Evolutionary conservation across 2,888 invertebrate species (phyloP), one percentile per base, ranked within the genome.

Genomic region (Drosophila macrothrix): DNA sequence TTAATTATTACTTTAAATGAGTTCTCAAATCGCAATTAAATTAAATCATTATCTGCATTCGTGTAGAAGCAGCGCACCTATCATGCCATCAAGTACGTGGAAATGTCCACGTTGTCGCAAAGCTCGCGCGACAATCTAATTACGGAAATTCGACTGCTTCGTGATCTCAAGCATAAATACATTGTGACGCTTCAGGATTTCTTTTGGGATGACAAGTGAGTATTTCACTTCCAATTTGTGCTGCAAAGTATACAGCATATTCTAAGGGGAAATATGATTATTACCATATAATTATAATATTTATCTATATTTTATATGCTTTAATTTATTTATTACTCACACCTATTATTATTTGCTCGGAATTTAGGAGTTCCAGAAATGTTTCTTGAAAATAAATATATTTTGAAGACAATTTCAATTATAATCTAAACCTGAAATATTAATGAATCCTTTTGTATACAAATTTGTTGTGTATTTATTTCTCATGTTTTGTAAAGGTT

Each of bases 131-230:
- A 97, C 90, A 97, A 97, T 93, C 94, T 98, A 28, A 94, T 98
- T 55, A 96, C 96, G 0, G 98, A 98, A 94, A 98, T 98, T 43
- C 94, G 95, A 41, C 94, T 98, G 28, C 93, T 98, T 80, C 97
- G 97, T 91, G 95, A 95, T 1, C 93, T 98, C 0, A 95, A 95
- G 28, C 97, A 98, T 92, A 95, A 96, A 2, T 95, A 97, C 88
- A 97, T 98, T 59, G 97, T 98, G 0, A 95, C 96, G 61, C 95
- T 98, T 94, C 95, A 95, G 88, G 96, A 98, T 89, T 98, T 98
- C 84, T 95, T 95, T 4, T 96, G 96, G 96, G 96, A 96, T 84
- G 95, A 95, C 41, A 95, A 94, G 96, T 96, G 88, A 78, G 92
- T 92, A n/a, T 53, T 29, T 19, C 10, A 28, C 19, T 52, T 2